Evolutionary conservation across 2,797 vertebrate genomes (phyloP).

Genomic region (Tolypeutes matacus): DNA sequence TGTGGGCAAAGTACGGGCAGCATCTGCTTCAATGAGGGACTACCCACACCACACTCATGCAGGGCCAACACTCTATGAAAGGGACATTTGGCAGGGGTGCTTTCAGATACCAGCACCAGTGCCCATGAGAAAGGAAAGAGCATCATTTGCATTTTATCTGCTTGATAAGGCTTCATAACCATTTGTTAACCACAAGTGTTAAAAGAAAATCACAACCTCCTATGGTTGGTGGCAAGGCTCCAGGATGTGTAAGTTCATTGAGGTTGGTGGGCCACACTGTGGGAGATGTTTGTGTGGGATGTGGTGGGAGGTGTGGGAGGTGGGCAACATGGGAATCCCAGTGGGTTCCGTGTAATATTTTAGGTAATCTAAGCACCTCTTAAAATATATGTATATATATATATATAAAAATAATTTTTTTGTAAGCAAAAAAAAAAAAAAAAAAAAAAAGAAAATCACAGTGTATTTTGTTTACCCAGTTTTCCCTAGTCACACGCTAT

Average conservation of each 20-base stretch:
- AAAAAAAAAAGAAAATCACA: slow-evolving; percentile 73
- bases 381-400: too few relatives aligned
- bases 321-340: too few relatives aligned
- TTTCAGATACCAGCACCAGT: slow-evolving; percentile 20
- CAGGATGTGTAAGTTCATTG: too few relatives aligned
- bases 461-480: slow-evolving; percentile 56
- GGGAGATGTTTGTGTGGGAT: too few relatives aligned
- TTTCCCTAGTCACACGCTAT: slow-evolving; percentile 71
- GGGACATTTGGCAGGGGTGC: slow-evolving; percentile 24
- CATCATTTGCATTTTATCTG: slow-evolving; percentile 54
- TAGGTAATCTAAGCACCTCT: too few relatives aligned
- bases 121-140: slow-evolving; percentile 15
- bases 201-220: slow-evolving; percentile 72
- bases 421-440: too few relatives aligned
- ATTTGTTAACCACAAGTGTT: slow-evolving; percentile 56
- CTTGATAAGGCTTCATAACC: slow-evolving; percentile 62
- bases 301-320: too few relatives aligned
- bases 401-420: too few relatives aligned
- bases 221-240: too few relatives aligned
- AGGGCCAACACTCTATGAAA: background rate
- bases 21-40: background rate
- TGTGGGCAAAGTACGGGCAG: background rate
- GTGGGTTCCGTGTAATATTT: too few relatives aligned
- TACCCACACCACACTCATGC: background rate
- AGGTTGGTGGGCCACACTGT: too few relatives aligned